Conservation (phyloP, 2,797 vertebrate genomes). For the Onychomys leucogaster region DNA sequence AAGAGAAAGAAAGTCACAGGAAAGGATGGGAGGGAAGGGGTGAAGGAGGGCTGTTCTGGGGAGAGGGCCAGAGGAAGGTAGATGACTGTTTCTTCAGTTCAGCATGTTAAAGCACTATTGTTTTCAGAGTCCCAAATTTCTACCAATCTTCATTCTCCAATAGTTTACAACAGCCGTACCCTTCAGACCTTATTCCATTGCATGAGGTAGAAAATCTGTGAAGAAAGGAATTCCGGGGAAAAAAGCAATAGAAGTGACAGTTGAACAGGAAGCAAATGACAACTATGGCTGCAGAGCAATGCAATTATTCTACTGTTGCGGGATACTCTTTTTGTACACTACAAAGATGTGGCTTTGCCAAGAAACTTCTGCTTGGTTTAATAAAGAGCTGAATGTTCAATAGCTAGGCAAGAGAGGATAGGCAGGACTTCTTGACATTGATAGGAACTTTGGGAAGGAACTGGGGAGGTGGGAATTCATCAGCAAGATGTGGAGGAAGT, state of each 20-base stretch:
- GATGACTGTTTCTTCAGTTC: not conserved
- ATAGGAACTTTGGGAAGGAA: not conserved
- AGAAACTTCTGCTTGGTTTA: not conserved
- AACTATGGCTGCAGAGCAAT: not conserved
- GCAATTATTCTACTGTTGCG: not conserved
- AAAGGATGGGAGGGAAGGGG: not conserved
- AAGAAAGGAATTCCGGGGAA: conserved; percentile 41
- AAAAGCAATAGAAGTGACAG: conserved; percentile 12
- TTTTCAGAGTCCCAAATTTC: not conserved
- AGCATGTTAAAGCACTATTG: not conserved
- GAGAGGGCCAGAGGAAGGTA: not conserved
- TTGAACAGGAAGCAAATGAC: conserved; percentile 42
- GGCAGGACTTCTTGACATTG: not conserved
- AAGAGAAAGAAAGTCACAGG: not conserved
- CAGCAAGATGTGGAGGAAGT: not conserved
- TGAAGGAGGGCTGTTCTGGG: not conserved
- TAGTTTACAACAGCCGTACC: not conserved
- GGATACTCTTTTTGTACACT: not conserved
- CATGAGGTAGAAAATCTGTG: not conserved
- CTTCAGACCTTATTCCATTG: conserved; percentile 1
- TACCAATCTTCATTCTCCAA: not conserved
- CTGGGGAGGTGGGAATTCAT: not conserved
- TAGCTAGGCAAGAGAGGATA: not conserved
- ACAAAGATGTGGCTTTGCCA: not conserved
- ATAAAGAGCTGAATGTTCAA: not conserved